phyloP scores from a whole-genome alignment of 2,888 invertebrate species.

The Sclerodermus sp. region DNA sequence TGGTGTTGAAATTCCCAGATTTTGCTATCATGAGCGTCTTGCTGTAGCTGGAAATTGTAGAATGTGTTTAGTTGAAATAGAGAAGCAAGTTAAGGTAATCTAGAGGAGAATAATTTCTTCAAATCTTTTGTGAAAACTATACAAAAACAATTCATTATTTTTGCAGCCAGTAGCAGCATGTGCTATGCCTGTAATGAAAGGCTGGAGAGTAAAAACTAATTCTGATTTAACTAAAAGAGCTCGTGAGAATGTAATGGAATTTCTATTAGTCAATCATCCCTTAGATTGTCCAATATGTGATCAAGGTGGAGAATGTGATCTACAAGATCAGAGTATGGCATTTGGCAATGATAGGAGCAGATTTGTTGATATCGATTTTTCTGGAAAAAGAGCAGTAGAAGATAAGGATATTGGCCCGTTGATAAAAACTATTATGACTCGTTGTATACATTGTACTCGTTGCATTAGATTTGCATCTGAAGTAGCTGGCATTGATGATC shows the following conservation, averaged over 20 bases:
- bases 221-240: slow-evolving; percentile 83
- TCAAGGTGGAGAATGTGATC: slow-evolving; percentile 92
- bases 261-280: slow-evolving; percentile 96
- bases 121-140: too few relatives aligned
- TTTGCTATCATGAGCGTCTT: slow-evolving; percentile 98
- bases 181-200: slow-evolving; percentile 99
- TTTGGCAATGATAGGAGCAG: slow-evolving; percentile 94
- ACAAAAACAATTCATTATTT: background rate
- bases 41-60: slow-evolving; percentile 99
- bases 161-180: slow-evolving; percentile 91
- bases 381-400: slow-evolving; percentile 96
- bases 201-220: slow-evolving; percentile 98
- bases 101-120: slow-evolving; percentile 28
- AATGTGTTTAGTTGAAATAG: slow-evolving; percentile 99
- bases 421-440: slow-evolving; percentile 98
- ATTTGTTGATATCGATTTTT: slow-evolving; percentile 88
- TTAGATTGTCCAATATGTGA: slow-evolving; percentile 99
- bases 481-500: slow-evolving; percentile 97
- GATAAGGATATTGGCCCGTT: slow-evolving; percentile 98
- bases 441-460: slow-evolving; percentile 98
- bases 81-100: slow-evolving; percentile 87
- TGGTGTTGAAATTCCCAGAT: slow-evolving; percentile 97
- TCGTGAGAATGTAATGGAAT: slow-evolving; percentile 96
- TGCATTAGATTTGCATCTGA: slow-evolving; percentile 98
- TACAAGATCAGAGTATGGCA: slow-evolving; percentile 99